Base-by-base conservation (phyloP, 1,140 invertebrate genomes). In the Trichogramma pretiosum region DNA sequence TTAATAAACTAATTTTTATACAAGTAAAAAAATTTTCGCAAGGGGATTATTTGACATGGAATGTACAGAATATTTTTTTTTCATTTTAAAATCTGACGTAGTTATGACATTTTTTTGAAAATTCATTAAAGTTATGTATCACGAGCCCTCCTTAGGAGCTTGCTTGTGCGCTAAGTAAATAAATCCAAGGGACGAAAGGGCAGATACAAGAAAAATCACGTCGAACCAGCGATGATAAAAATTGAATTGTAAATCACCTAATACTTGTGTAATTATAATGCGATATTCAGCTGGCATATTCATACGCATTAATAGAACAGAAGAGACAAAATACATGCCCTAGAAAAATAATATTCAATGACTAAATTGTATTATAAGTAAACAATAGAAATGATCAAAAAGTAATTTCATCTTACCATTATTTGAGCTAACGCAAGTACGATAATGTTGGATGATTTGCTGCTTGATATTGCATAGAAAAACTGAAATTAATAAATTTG, bases 201-300 rank as follows among this genome's bases (percentile, higher is more conserved):
- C 96, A 59, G 92, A 96, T 22, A 99, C 85, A 39, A 99, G 78
- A 70, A 99, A 99, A 68, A 99, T 99, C 1, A 99, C 94, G 74
- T 99, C 97, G 73, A 99, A 99, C 97, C 97, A 99, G 39, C 97
- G 81, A 72, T 99, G 97, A 68, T 99, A 99, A 76, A 99, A 99
- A 67, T 94, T 98, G 61, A 99, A 99, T 67, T 99, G 94, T 44
- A 99, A 71, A 67, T 98, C 94, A 7, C 96, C 96, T 0, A 99
- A 71, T 0, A 99, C 95, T 77, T 98, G 88, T 0, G 95, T 98
- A 48, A 99, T 96, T 50, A 99, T 99, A 32, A 85, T 85, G 19
- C 95, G 77, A 67, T 99, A 99, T 69, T 99, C 93, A 1, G 86
- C 79, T 7, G 97, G 97, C 93, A 99, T 98, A 68, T 99, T 99